Evolutionary conservation across 2,888 invertebrate species (phyloP).

Genomic region (Scaptomyza cyrtandrae): DNA sequence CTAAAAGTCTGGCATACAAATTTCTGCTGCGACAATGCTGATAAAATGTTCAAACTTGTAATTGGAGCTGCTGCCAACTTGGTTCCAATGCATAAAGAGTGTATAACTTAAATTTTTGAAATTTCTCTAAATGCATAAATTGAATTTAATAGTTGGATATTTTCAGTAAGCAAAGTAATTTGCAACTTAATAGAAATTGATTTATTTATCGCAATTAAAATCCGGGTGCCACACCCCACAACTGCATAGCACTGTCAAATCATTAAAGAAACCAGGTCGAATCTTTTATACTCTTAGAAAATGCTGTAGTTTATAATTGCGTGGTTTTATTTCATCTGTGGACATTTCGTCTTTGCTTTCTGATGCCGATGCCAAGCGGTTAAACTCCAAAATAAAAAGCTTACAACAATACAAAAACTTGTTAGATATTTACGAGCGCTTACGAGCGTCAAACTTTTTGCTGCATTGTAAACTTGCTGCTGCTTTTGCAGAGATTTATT

Average conservation of each 20-base stretch:
- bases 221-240: background rate
- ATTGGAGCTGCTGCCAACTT: slow-evolving; percentile 1
- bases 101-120: slow-evolving; percentile 1
- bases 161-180: slow-evolving; percentile 1
- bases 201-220: slow-evolving; percentile 38
- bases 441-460: slow-evolving; percentile 42
- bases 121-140: slow-evolving; percentile 1
- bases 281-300: slow-evolving; percentile 4
- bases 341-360: background rate
- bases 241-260: background rate
- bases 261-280: background rate
- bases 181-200: slow-evolving; percentile 31
- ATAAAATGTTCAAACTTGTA: slow-evolving; percentile 56
- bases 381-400: background rate
- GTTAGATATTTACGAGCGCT: slow-evolving; percentile 46
- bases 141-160: background rate
- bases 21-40: slow-evolving; percentile 60
- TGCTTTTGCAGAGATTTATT: slow-evolving; percentile 26
- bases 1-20: slow-evolving; percentile 43
- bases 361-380: background rate
- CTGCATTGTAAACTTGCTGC: slow-evolving; percentile 18
- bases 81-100: slow-evolving; percentile 31
- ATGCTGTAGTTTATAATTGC: background rate
- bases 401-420: slow-evolving; percentile 24
- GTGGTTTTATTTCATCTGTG: background rate